A percentile compares a stretch with the other conserved stretches of the same genome.
Evolutionary conservation across 2,888 invertebrate species (phyloP).

Genomic region (Eupelmus urozonus): DNA sequence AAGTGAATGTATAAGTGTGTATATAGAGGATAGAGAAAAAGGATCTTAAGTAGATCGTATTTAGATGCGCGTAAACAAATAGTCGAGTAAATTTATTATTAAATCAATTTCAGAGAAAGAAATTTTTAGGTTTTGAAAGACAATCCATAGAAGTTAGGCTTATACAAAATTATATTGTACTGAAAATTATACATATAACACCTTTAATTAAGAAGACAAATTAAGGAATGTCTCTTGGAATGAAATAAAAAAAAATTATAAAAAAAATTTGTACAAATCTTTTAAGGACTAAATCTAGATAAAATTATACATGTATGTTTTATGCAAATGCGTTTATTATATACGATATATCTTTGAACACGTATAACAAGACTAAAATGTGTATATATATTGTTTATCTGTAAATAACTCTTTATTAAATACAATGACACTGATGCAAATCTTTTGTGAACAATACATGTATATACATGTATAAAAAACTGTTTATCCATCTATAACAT

Average conservation of each 20-base stretch:
- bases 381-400: background rate
- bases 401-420: conserved; percentile 15
- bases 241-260: background rate
- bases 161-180: no score
- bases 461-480: conserved; percentile 58
- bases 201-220: background rate
- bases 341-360: background rate
- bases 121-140: no score
- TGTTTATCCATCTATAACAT: conserved; percentile 47
- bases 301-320: conserved; percentile 41
- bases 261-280: background rate
- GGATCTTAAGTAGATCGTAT: no score
- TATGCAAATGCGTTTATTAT: conserved; percentile 39
- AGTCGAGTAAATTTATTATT: background rate
- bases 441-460: conserved; percentile 59
- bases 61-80: background rate
- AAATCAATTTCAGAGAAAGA: no score
- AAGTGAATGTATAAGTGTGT: background rate
- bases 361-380: conserved; percentile 27
- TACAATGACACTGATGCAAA: conserved; percentile 48
- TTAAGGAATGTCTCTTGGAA: background rate
- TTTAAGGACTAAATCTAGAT: background rate
- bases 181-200: background rate
- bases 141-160: no score
- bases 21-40: no score